Base-by-base conservation (phyloP, 2,113 vertebrate species). In the Hydropotes inermis region DNA sequence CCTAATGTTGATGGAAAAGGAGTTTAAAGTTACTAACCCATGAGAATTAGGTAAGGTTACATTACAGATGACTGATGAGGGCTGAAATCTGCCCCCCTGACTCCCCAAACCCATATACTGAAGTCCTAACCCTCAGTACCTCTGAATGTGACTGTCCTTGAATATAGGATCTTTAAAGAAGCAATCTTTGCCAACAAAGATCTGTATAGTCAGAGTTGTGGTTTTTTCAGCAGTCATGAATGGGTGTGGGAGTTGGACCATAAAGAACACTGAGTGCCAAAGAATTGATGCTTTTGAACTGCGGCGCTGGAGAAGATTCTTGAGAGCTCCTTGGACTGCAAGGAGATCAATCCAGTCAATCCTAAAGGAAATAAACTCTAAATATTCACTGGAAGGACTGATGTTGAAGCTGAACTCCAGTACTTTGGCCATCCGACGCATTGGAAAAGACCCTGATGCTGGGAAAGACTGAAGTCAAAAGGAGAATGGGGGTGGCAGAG, bases 11-110 rank as follows among this genome's bases (percentile, higher is more conserved):
- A 87, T 54, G 74, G 95, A 89, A 84, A 97, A 89, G 36, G 96
- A 98, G 97, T 96, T 95, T 91, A 81, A 98, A 98, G 97, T 94
- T 97, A 97, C 84, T 57, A 94, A 81, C 91, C 93, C 93, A 14
- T 60, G 52, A 17, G 94, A 78, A 94, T 76, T 82, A 93, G 94
- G 96, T 64, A 95, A 97, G 50, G 12, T 45, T 85, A 88, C 87
- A 45, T 87, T 28, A 58, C 16, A 36, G 92, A 92, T 14, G 17
- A 30, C 12, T 83, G 27, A 19, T 30, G 19, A 2, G 21, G 23
- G 25, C 21, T 45, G 45, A 81, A 88, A 7, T 67, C 28, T 50
- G 47, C 5, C 5, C 1, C 45, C 5, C 17, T 3, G 8, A 25
- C 30, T 30, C 15, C 2, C 6, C 13, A 61, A 7, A 58, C 78